phyloP scores from a whole-genome alignment of 2,888 invertebrate species.

The Endotricha flammealis region DNA sequence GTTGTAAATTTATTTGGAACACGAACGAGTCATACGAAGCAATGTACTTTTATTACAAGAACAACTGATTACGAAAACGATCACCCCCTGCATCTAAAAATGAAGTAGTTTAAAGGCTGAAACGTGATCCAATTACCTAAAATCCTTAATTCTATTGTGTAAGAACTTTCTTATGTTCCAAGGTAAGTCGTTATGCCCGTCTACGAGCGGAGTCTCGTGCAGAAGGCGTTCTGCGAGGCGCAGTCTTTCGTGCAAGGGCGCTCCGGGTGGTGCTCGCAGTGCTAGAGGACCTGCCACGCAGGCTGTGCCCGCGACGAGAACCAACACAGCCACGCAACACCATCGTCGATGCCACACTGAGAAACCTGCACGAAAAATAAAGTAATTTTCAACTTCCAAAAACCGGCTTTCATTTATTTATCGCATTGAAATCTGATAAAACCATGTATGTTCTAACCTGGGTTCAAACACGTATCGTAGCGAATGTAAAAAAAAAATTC shows the following conservation, averaged over 20 bases:
- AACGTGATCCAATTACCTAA: slow-evolving; percentile 83
- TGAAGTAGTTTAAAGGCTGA: too few species aligned
- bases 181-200: slow-evolving; percentile 93
- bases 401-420: too few species aligned
- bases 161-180: slow-evolving; percentile 95
- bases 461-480: too few species aligned
- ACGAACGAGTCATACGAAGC: too few species aligned
- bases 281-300: slow-evolving; percentile 89
- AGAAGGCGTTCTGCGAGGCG: slow-evolving; percentile 85
- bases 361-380: slow-evolving; percentile 39
- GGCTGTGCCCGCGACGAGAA: slow-evolving; percentile 87
- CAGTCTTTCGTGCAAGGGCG: slow-evolving; percentile 86
- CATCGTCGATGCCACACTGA: slow-evolving; percentile 81
- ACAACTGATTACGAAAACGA: too few species aligned
- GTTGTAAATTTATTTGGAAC: too few species aligned
- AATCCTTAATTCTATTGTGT: slow-evolving; percentile 91
- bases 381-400: too few species aligned
- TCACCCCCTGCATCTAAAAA: too few species aligned
- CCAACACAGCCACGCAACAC: slow-evolving; percentile 86
- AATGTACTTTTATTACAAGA: too few species aligned
- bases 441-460: too few species aligned
- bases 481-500: too few species aligned
- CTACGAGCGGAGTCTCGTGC: slow-evolving; percentile 87
- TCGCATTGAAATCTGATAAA: too few species aligned
- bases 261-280: slow-evolving; percentile 85